Evolutionary conservation across 2,113 vertebrate genomes (phyloP).

Genomic region (Litocranius walleri): DNA sequence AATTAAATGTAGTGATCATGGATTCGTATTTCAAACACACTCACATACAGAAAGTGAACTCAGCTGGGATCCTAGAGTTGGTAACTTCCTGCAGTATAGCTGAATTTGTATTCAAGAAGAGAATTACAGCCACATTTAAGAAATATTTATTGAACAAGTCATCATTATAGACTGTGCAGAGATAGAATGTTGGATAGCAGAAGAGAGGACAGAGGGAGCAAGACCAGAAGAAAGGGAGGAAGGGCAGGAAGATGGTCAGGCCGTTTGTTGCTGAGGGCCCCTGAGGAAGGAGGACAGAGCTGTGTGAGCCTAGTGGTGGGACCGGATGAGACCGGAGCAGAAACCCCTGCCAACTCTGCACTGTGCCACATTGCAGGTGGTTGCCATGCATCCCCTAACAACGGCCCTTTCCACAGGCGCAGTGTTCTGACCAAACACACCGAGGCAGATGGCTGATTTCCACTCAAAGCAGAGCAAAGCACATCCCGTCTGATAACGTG

Average conservation of each 20-base stretch:
- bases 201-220: too few relatives aligned
- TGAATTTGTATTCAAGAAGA: slow-evolving; percentile 4
- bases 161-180: neutral
- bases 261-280: neutral
- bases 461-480: neutral
- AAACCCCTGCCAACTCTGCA: neutral
- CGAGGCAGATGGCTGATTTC: slow-evolving; percentile 33
- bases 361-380: neutral
- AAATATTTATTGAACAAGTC: neutral
- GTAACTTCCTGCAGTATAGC: neutral
- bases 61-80: neutral
- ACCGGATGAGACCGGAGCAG: too few relatives aligned
- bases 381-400: neutral
- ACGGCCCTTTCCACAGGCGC: slow-evolving; percentile 19
- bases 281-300: neutral
- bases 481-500: neutral
- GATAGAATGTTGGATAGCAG: neutral
- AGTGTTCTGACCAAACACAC: neutral
- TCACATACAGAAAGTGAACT: neutral
- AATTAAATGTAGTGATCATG: neutral
- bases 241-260: fast-evolving
- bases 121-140: neutral
- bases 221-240: neutral
- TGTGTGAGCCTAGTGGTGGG: neutral
- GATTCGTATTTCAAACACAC: neutral